These are phyloP conservation scores for Hydractinia echinata DNA, from an alignment of 30 jellyfish, hydroid and myxozoan species.

Conservation along the genomic window DNA sequence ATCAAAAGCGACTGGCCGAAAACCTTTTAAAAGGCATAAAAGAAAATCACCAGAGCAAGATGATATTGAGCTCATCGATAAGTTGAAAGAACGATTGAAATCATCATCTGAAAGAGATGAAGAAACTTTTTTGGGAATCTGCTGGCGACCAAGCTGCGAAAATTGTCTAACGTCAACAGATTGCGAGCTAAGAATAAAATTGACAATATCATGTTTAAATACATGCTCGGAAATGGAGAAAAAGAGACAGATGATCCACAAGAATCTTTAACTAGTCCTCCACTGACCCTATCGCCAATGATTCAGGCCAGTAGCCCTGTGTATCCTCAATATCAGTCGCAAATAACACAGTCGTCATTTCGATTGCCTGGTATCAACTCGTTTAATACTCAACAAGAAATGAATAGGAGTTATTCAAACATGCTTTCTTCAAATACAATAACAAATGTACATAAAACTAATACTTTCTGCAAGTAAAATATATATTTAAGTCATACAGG, in stretches of 20 bases:
- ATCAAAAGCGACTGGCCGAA: constrained; percentile 7
- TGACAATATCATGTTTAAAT: constrained; percentile 1
- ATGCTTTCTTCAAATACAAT: too few species aligned
- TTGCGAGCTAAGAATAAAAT: background rate
- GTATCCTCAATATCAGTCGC: too few species aligned
- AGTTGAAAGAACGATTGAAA: background rate
- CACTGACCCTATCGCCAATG: too few species aligned
- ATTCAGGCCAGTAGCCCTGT: too few species aligned
- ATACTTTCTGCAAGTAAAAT: too few species aligned
- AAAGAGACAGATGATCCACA: background rate
- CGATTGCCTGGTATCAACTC: too few species aligned
- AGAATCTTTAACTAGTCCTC: background rate
- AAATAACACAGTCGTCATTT: too few species aligned
- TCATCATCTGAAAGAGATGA: background rate
- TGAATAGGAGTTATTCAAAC: too few species aligned
- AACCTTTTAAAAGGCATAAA: background rate
- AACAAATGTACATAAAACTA: too few species aligned
- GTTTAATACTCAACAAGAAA: too few species aligned
- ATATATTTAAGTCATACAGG: too few species aligned
- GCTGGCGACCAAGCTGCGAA: background rate
- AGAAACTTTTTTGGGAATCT: background rate
- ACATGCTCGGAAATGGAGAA: background rate
- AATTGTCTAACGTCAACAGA: background rate
- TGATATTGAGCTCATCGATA: background rate
- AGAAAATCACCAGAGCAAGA: background rate